phyloP scores from a whole-genome alignment of 2,888 invertebrate species.

The Himalopsyche anomala region DNA sequence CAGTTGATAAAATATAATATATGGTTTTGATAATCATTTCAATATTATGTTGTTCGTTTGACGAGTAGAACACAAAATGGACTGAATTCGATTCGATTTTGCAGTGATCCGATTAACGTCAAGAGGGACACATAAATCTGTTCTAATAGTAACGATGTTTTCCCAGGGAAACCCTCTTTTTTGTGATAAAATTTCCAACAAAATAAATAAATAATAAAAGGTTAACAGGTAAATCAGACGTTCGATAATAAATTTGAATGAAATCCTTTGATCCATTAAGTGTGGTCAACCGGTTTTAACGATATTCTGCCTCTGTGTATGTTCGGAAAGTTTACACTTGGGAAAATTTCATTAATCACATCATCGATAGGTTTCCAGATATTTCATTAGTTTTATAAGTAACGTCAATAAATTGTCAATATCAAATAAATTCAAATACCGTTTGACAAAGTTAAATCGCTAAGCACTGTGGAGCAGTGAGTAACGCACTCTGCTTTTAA shows the following conservation, averaged over 20 bases:
- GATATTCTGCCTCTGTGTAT: neutral
- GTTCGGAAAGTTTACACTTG: slow-evolving; percentile 3
- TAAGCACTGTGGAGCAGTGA: too few relatives aligned
- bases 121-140: too few relatives aligned
- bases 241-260: slow-evolving; percentile 19
- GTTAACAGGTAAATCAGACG: slow-evolving; percentile 5
- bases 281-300: neutral
- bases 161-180: neutral
- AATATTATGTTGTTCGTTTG: too few relatives aligned
- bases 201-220: slow-evolving; percentile 32
- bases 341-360: slow-evolving; percentile 16
- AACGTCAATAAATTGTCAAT: too few relatives aligned
- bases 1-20: too few relatives aligned
- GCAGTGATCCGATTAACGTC: too few relatives aligned
- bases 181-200: neutral
- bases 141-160: too few relatives aligned
- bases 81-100: too few relatives aligned
- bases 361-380: neutral
- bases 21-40: too few relatives aligned
- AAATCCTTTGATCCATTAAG: slow-evolving; percentile 37
- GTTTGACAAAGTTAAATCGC: neutral
- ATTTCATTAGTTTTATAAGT: neutral
- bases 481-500: too few relatives aligned
- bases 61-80: too few relatives aligned
- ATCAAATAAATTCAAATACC: too few relatives aligned